Evolutionary conservation across 2,797 vertebrate genomes (phyloP).

Genomic region (Helicolenus hilgendorfi): DNA sequence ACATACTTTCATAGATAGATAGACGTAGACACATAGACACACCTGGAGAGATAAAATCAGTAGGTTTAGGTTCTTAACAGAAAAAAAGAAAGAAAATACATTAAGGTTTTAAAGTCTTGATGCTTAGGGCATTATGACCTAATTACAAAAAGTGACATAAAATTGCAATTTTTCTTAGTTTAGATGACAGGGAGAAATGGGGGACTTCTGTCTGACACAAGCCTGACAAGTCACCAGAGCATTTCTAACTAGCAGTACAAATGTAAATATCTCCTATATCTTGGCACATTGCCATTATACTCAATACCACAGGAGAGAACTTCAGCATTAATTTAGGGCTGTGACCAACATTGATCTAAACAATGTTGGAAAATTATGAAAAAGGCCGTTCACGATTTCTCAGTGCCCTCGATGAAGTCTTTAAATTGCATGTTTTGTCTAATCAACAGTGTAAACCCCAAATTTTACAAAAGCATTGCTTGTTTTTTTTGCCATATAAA

Average conservation of each 20-base stretch:
- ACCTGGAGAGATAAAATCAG: conserved; percentile 2
- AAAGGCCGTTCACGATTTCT: neutral
- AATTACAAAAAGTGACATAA: neutral
- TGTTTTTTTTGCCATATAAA: neutral
- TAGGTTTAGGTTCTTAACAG: neutral
- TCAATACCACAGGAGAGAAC: neutral
- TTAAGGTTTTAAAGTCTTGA: neutral
- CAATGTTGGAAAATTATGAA: neutral
- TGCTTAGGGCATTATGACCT: neutral
- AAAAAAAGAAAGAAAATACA: neutral
- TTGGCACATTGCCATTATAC: neutral
- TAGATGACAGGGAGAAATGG: neutral
- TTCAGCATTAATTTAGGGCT: neutral
- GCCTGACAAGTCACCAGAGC: neutral
- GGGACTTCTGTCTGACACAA: neutral
- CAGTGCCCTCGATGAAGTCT: neutral
- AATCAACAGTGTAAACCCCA: neutral
- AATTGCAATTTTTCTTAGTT: neutral
- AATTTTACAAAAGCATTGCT: neutral
- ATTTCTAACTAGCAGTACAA: neutral
- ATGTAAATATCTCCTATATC: too few relatives aligned
- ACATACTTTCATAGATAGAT: neutral
- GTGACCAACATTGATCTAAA: neutral
- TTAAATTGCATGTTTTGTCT: neutral
- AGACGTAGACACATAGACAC: neutral